Percentiles rank a stretch among this genome's conserved stretches.
Conservation (phyloP, 2,113 vertebrate genomes). For the Antigone vipio region DNA sequence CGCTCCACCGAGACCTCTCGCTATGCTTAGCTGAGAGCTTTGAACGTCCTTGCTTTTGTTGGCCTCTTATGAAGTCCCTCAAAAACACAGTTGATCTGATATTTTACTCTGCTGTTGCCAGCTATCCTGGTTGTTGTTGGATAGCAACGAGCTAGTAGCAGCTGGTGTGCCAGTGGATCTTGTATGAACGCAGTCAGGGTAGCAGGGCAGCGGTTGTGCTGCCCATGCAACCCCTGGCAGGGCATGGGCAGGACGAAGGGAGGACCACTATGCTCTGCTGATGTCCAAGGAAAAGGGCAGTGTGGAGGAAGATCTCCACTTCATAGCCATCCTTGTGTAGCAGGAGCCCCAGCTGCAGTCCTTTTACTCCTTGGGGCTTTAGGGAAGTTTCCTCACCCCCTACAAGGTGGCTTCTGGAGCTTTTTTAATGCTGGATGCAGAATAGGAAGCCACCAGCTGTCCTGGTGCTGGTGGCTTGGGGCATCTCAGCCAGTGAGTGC, state of each 20-base stretch:
- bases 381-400: neutral
- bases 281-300: neutral
- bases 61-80: neutral
- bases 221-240: neutral
- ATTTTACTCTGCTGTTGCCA: neutral
- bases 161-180: neutral
- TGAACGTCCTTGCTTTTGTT: constrained; percentile 49
- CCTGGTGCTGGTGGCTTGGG: neutral
- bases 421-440: neutral
- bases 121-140: neutral
- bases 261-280: neutral
- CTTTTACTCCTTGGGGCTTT: neutral
- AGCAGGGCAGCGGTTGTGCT: neutral
- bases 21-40: constrained; percentile 43
- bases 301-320: neutral
- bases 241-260: neutral
- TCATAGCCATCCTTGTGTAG: neutral
- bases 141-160: neutral
- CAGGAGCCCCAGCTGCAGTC: neutral
- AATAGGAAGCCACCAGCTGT: neutral
- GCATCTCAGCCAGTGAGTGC: neutral
- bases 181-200: neutral
- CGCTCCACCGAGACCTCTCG: constrained; percentile 33
- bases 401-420: neutral
- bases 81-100: neutral